Base-by-base conservation (phyloP, 2,797 vertebrate species). In the Odontamblyopus lacepedii region DNA sequence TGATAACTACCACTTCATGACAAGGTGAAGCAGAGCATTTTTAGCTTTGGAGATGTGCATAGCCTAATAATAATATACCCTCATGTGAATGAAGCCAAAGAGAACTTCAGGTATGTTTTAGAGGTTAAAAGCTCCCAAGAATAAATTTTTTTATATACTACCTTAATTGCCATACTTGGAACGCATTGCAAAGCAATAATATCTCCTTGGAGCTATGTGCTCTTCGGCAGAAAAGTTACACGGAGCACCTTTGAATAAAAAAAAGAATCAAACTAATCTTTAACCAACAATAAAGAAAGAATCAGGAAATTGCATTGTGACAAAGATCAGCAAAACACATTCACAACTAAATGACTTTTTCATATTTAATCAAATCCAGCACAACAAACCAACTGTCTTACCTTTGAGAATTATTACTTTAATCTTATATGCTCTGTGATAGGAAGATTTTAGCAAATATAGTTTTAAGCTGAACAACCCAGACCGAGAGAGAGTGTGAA, bases 271-370 rank as follows among this genome's bases (percentile, higher is more conserved):
- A 51, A 65, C 55, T n/a, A 15, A 48, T 76, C 18, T 75, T 30
- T 51, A 63, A 64, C 79, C 69, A 50, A 75, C 51, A 19, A 69
- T 67, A 83, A 66, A 9, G 15, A 56, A 23, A 51, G 38, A 19
- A 63, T 76, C 48, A 76, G 66, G 61, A 76, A 83, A 75, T 83
- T 30, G 74, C 9, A 30, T 35, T 38, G 18, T 35, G 29, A 18
- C 76, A 69, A 27, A 73, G 61, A 64, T 56, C 23, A 13, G 8
- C 59, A 69, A 32, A 56, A 50, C 78, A 23, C 38, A 63, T 75
- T 64, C 70, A 71, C 41, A 77, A 78, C 38, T 76, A 79, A 77
- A 44, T 32, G 60, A n/a, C 13, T 63, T 6, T 27, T 72, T 68
- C 67, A 77, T 75, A 75, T 79, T 67, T 78, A 26, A 26, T 57